Percentiles rank a stretch among this genome's conserved stretches.
Evolutionary conservation across 53 echinoderm and acorn worm species (phyloP).

Genomic region (Antedon mediterranea): DNA sequence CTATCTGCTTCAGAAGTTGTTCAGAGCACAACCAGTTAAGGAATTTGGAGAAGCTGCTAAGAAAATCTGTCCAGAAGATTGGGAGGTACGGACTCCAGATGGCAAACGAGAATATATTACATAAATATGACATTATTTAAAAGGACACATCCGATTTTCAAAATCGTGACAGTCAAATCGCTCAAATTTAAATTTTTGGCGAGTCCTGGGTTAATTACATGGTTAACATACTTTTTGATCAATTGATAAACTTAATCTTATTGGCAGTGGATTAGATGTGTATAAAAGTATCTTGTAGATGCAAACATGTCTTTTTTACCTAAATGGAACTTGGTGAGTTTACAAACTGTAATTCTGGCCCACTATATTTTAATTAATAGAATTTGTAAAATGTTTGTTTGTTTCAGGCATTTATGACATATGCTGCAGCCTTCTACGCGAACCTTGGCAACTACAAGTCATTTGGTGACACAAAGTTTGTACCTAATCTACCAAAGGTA

Average conservation of each 20-base stretch:
- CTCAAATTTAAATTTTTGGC: too few relatives aligned
- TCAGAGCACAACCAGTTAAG: conserved; percentile 42
- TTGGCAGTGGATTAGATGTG: neutral
- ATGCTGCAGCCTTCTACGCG: conserved; percentile 78
- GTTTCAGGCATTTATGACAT: conserved; percentile 64
- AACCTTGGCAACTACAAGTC: conserved; percentile 98
- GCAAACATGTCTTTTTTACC: too few relatives aligned
- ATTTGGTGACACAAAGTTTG: conserved; percentile 96
- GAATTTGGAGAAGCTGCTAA: conserved; percentile 32
- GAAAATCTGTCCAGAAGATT: conserved; percentile 23
- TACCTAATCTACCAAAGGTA: conserved; percentile 86
- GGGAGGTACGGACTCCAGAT: neutral
- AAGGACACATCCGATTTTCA: too few relatives aligned
- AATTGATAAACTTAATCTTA: neutral
- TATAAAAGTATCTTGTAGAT: too few relatives aligned
- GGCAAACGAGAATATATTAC: too few relatives aligned
- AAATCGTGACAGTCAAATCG: too few relatives aligned
- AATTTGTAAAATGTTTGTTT: neutral
- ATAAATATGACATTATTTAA: too few relatives aligned
- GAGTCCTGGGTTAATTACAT: too few relatives aligned
- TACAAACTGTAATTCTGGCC: neutral
- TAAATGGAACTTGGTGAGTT: neutral
- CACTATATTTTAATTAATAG: neutral
- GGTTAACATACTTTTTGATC: neutral
- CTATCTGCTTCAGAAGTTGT: conserved; percentile 48